Evolutionary conservation across 2,797 vertebrate genomes (phyloP).

Genomic region (Pseudomugil tenellus): DNA sequence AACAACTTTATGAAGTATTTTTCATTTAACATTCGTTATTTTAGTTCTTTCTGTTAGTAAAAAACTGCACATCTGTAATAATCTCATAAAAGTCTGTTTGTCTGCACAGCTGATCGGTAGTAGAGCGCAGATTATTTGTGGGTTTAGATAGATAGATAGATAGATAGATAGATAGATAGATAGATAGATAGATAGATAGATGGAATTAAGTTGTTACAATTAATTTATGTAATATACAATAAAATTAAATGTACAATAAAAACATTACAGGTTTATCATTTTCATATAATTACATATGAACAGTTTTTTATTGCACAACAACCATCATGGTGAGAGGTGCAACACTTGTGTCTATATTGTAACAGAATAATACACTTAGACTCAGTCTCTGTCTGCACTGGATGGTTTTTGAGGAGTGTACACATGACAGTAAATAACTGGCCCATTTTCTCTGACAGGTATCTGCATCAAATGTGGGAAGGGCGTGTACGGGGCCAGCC

Average conservation of each 20-base stretch:
- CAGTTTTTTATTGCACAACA: conserved; percentile 2
- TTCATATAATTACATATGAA: background rate
- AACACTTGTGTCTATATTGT: background rate
- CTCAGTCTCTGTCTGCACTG: background rate
- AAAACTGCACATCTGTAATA: background rate
- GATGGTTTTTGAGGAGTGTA: background rate
- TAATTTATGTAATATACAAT: too few species aligned
- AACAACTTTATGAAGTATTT: conserved; percentile 18
- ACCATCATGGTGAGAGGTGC: background rate
- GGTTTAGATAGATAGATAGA: too few species aligned
- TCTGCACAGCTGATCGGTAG: conserved; percentile 13
- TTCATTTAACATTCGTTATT: background rate
- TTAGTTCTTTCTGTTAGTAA: background rate
- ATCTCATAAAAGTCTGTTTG: conserved; percentile 1
- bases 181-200: too few species aligned
- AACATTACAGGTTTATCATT: conserved; percentile 9
- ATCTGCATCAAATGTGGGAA: conserved; percentile 98
- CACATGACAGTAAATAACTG: conserved; percentile 2
- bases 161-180: too few species aligned
- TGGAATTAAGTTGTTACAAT: too few species aligned
- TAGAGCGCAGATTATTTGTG: background rate
- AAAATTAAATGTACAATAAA: too few species aligned
- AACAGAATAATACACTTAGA: background rate
- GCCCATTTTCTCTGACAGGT: conserved; percentile 81
- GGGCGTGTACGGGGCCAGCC: conserved; percentile 96